phyloP scores from a whole-genome alignment of 2,888 invertebrate genomes.

The Sialis fuliginosa region DNA sequence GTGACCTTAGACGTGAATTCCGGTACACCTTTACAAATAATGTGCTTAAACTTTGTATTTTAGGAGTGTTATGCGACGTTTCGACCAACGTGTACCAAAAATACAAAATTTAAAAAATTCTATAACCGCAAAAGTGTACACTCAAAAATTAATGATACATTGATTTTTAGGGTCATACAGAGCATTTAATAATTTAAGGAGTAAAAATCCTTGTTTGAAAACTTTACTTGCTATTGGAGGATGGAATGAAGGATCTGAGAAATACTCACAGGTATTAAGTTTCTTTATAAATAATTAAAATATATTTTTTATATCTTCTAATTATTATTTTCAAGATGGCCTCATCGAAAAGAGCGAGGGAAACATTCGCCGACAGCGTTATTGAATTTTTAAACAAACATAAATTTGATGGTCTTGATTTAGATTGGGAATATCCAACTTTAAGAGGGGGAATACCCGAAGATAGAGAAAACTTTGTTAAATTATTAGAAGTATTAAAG shows the following conservation, averaged over 20 bases:
- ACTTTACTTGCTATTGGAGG: conserved; percentile 29
- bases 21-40: too few species aligned
- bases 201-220: conserved; percentile 23
- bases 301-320: not conserved
- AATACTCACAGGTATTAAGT: conserved; percentile 22
- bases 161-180: conserved; percentile 18
- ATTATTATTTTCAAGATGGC: conserved; percentile 20
- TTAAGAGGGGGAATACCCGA: conserved; percentile 23
- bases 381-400: conserved; percentile 23
- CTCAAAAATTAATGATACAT: not conserved
- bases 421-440: conserved; percentile 32
- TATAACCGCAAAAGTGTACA: conserved; percentile 1
- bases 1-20: too few species aligned
- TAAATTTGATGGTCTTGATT: conserved; percentile 31
- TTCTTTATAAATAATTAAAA: not conserved
- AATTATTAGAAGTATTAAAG: conserved; percentile 23
- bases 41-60: too few species aligned
- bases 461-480: conserved; percentile 25
- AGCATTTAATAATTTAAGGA: conserved; percentile 23
- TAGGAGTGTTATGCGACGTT: too few species aligned
- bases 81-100: conserved; percentile 12
- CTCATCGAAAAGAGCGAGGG: conserved; percentile 17
- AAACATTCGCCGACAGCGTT: conserved; percentile 25
- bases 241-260: conserved; percentile 29
- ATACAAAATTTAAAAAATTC: not conserved